Evolutionary conservation across 1,140 invertebrate genomes (phyloP), one percentile per base, ranked within the genome.

Genomic region (Bombus affinis): DNA sequence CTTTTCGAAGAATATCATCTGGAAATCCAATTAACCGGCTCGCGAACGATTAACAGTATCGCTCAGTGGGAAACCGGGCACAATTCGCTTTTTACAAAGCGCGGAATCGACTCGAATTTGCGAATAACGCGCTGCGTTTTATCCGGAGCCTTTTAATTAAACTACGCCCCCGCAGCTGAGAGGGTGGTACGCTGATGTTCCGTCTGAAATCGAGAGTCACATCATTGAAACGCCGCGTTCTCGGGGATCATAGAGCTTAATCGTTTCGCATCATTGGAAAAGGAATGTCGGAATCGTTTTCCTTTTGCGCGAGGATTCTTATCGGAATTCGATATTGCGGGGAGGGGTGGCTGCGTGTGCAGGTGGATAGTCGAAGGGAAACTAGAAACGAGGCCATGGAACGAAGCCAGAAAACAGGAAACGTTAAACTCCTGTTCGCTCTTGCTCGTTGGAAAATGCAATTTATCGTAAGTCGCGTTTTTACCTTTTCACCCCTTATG

Each of bases 311-410:
- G 77, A 70, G 87, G 88, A 91, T 92, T 94, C 93, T 94, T 93
- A 94, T 94, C 91, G 93, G 90, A 94, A 94, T 93, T 90, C 93
- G 92, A 94, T 94, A 93, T 90, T 85, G 70, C 74, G 82, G 83
- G 68, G 10, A 18, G 62, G 65, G 25, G 6, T 35, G 28, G 35
- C 3, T 86, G 68, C 53, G 75, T 25, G 66, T 32, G 18, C 3
- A 89, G 35, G 83, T 32, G 53, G 37, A 39, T 80, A 78, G 72
- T 35, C 66, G 47, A 47, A 44, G n/a, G 22, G 57, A 53, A 62
- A 62, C 13, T 25, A 37, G 57, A 81, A 74, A 85, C 70, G 62
- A 18, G 32, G 68, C 87, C 90, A 90, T 93, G 92, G 93, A 94
- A 92, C 89, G 70, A 85, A 93, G 93, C 93, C 94, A 93, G 93